A percentile compares a stretch with the other conserved stretches of the same genome.
Conservation (phyloP, 2,113 vertebrate genomes). For the Martes martes region DNA sequence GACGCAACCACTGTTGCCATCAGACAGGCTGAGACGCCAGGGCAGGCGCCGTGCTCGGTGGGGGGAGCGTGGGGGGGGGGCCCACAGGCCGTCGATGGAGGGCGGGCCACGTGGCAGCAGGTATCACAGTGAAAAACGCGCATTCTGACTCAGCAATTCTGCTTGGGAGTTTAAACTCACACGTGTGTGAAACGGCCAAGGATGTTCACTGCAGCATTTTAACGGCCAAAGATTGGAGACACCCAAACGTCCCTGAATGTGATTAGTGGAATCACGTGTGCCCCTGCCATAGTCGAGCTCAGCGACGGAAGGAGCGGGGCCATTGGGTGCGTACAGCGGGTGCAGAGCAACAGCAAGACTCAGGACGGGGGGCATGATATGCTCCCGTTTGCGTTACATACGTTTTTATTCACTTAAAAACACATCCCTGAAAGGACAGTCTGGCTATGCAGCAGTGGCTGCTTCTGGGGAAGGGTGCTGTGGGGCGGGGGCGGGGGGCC, state of each 20-base stretch:
- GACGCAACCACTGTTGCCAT: fast-evolving
- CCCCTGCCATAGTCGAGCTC: neutral
- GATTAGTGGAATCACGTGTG: neutral
- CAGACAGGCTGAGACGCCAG: neutral
- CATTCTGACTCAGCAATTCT: neutral
- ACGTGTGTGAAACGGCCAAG: neutral
- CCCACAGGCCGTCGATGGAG: fast-evolving
- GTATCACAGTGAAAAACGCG: neutral
- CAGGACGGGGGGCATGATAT: neutral
- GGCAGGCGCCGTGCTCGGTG: fast-evolving
- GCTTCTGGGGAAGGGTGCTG: neutral
- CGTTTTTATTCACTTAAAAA: neutral
- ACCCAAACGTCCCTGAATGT: neutral
- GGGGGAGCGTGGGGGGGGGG: neutral
- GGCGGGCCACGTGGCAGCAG: fast-evolving
- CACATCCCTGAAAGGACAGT: neutral
- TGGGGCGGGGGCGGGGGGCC: neutral
- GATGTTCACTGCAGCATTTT: neutral
- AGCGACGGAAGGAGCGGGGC: neutral
- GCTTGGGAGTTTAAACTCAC: slow-evolving; percentile 30
- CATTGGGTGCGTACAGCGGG: neutral
- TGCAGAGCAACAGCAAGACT: neutral
- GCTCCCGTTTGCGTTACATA: neutral
- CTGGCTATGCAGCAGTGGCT: neutral
- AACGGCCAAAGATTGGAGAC: neutral